phyloP scores from a whole-genome alignment of 2,113 vertebrate genomes.

The Calonectris borealis region DNA sequence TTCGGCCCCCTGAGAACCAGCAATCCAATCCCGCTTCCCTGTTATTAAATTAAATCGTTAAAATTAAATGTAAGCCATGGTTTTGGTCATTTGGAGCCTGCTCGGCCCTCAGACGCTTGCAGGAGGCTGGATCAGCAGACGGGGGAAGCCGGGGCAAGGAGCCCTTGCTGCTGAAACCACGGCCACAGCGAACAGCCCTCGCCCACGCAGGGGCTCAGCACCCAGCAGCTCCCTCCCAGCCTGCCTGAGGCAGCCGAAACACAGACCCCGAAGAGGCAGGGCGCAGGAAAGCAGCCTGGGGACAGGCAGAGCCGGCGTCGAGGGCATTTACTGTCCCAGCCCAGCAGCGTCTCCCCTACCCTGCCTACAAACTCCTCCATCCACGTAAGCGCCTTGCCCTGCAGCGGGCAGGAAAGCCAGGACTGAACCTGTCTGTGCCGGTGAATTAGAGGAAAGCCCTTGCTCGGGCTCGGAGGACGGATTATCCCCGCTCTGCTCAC shows the following conservation, averaged over 20 bases:
- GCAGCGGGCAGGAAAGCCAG: not conserved
- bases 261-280: not conserved
- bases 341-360: not conserved
- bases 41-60: not conserved
- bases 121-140: rapidly evolving
- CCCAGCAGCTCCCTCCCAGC: not conserved
- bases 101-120: not conserved
- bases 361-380: not conserved
- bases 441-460: not conserved
- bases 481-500: slow-evolving; percentile 1
- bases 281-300: not conserved
- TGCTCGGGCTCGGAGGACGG: not conserved
- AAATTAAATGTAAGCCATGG: not conserved
- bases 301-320: rapidly evolving
- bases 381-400: not conserved
- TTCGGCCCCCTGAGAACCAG: not conserved
- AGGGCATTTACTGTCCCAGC: not conserved
- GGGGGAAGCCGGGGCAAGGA: not conserved
- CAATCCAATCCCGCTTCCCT: not conserved
- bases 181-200: rapidly evolving
- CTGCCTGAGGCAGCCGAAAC: not conserved
- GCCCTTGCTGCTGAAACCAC: rapidly evolving
- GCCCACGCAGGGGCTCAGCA: not conserved
- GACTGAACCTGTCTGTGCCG: not conserved
- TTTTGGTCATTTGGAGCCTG: not conserved